phyloP scores from a whole-genome alignment of 2,113 vertebrate genomes.

The Morphnarchus princeps region DNA sequence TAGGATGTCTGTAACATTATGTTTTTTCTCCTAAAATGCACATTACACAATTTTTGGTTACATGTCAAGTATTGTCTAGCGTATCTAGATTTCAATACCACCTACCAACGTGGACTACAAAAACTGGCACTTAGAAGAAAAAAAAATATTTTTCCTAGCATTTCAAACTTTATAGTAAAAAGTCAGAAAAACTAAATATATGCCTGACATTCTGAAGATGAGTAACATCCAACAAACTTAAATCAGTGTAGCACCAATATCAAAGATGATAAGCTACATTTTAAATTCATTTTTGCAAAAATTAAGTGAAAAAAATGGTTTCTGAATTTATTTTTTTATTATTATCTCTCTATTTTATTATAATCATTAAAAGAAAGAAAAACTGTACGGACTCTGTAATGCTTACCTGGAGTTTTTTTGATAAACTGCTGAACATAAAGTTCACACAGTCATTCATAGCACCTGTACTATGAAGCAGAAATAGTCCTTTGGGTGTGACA shows the following conservation, averaged over 20 bases:
- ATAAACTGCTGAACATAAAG: constrained; percentile 88
- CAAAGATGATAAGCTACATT: neutral
- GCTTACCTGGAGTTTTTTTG: constrained; percentile 88
- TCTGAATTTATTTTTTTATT: neutral
- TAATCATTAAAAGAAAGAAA: neutral
- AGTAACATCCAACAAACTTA: neutral
- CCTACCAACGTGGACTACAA: neutral
- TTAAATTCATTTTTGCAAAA: neutral
- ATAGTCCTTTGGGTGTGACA: constrained; percentile 87
- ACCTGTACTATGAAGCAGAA: constrained; percentile 89
- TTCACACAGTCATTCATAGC: constrained; percentile 83
- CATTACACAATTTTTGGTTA: neutral
- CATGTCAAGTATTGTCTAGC: neutral
- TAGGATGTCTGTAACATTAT: neutral
- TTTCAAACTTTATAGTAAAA: neutral
- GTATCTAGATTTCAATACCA: neutral
- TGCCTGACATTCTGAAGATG: neutral
- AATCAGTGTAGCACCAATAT: neutral
- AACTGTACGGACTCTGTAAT: neutral
- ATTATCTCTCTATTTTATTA: neutral
- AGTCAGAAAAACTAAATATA: neutral
- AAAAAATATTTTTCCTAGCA: neutral
- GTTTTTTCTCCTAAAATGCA: neutral
- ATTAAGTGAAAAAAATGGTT: neutral
- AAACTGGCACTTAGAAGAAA: neutral